Conservation (phyloP, 1,140 invertebrate species). For the Drosophila tropicalis region DNA sequence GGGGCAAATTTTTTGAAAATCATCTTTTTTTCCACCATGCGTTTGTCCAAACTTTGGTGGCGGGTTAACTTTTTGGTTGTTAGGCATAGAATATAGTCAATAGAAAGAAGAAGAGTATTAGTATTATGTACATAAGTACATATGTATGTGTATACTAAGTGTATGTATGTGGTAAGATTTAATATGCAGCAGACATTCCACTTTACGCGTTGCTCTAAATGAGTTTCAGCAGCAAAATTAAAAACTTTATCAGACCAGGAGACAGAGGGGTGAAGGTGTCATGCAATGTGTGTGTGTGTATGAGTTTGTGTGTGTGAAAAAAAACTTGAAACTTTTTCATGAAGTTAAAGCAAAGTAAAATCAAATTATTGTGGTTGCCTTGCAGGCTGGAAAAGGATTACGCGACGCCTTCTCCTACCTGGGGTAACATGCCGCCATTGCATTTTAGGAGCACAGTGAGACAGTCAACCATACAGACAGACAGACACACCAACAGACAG, state of each 20-base stretch:
- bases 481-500: conserved; percentile 37
- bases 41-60: conserved; percentile 65
- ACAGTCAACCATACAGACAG: conserved; percentile 37
- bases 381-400: conserved; percentile 77
- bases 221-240: conserved; percentile 80
- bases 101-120: neutral
- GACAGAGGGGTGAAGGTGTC: conserved; percentile 15
- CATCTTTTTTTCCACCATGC: conserved; percentile 26
- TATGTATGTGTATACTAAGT: neutral
- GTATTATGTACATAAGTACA: conserved; percentile 21
- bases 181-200: conserved; percentile 72
- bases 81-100: conserved; percentile 26
- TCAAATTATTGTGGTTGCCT: conserved; percentile 80
- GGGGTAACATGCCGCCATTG: conserved; percentile 61
- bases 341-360: conserved; percentile 82
- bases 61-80: conserved; percentile 25
- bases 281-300: conserved; percentile 37
- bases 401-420: conserved; percentile 33
- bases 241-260: conserved; percentile 69
- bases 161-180: conserved; percentile 41
- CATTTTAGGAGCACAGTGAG: conserved; percentile 52
- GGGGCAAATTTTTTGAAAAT: conserved; percentile 61
- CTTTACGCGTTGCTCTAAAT: conserved; percentile 74
- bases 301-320: conserved; percentile 51
- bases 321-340: conserved; percentile 80